Evolutionary conservation across 2,888 invertebrate genomes (phyloP), one percentile per base, ranked within the genome.

Genomic region (Caenorhabditis afra): DNA sequence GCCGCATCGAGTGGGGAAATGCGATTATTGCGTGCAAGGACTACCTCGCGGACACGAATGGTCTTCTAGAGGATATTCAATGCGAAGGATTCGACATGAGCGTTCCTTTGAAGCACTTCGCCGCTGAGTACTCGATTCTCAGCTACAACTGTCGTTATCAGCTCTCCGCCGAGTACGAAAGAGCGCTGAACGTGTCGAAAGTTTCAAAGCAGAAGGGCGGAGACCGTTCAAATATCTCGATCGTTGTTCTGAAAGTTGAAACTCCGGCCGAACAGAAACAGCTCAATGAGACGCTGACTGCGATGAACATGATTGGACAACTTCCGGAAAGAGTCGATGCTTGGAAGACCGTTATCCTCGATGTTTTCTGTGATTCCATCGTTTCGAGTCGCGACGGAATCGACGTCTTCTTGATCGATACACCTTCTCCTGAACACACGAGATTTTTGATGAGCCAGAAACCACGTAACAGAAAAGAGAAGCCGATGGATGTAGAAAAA

Each of bases 281-380:
- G 7, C 29, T 79, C 11, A 79, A 70, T 35, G 66, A 83, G 71
- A 74, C 71, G n/a, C 70, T 85, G 10, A 65, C 81, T 1, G 85
- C 85, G 1, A 83, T 85, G 85, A 67, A 79, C 14, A 76, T 79
- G 74, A 77, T 85, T 14, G 81, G 75, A 0, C 71, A 78, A 37
- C 62, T 85, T 5, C 53, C 65, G 0, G 73, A 68, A 52, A 73
- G 81, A 10, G 20, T 85, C 1, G 70, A 76, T 18, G 67, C 53
- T 12, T 80, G 80, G 80, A 76, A 59, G 39, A 67, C 55, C 4
- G 58, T 75, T 0, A 81, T 85, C 49, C 57, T 82, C n/a, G 79
- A 81, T n/a, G 79, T 79, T 22, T 81, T 83, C 39, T 83, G 83
- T 55, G 79, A 83, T 3, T 50, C 75, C 0, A 76, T 80, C 23